Percentiles rank a stretch among this genome's conserved stretches.
These are phyloP conservation scores for Danio jaintianensis DNA, from an alignment of 2,797 vertebrate species.

Conservation along the genomic window DNA sequence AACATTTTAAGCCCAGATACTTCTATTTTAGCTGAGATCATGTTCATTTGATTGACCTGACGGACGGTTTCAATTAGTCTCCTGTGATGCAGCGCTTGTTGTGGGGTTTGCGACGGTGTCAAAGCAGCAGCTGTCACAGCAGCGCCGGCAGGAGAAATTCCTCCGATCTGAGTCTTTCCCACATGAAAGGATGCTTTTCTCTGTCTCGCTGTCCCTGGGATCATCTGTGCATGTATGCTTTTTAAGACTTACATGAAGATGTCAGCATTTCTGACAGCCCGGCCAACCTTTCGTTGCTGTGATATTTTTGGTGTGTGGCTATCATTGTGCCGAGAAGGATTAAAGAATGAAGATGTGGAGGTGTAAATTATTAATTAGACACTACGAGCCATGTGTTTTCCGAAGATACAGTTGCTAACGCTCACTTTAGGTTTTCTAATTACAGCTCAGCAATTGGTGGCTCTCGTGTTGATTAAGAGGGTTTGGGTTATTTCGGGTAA, in stretches of 20 bases:
- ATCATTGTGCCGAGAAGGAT: constrained; percentile 22
- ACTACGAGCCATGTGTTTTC: constrained; percentile 19
- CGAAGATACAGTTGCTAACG: constrained; percentile 13
- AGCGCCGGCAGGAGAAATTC: constrained; percentile 27
- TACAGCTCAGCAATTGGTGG: constrained; percentile 29
- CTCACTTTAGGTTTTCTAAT: constrained; percentile 24
- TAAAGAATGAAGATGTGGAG: constrained; percentile 30
- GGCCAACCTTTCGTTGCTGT: constrained; percentile 22
- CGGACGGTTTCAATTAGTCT: constrained; percentile 53
- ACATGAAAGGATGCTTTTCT: constrained; percentile 36
- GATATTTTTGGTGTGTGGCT: constrained; percentile 20
- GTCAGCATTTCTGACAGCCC: constrained; percentile 45
- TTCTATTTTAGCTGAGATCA: background rate
- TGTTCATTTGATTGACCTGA: constrained; percentile 13
- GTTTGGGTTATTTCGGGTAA: constrained; percentile 42
- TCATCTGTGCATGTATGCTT: constrained; percentile 13
- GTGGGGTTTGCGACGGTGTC: background rate
- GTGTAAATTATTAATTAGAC: constrained; percentile 33
- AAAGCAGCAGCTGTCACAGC: constrained; percentile 28
- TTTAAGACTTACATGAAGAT: constrained; percentile 18
- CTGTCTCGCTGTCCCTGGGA: background rate
- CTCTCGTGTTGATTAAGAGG: constrained; percentile 15
- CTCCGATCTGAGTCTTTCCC: constrained; percentile 17
- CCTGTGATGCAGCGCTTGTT: constrained; percentile 26
- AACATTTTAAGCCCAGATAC: background rate